Conservation (phyloP, 2,888 invertebrate genomes). For the Ceraclea dissimilis region DNA sequence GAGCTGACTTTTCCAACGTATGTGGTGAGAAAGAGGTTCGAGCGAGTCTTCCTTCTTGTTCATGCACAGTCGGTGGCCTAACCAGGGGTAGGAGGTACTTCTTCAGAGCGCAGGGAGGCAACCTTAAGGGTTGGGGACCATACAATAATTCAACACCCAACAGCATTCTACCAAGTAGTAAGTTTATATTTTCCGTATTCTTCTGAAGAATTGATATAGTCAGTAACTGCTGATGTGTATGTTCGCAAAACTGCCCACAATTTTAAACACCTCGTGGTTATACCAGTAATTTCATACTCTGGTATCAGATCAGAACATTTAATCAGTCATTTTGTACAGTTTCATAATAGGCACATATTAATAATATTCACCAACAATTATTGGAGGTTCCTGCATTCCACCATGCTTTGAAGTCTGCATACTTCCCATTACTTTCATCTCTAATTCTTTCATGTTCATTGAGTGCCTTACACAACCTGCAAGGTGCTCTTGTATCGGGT, state of each 20-base stretch:
- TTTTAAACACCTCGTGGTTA: too few species aligned
- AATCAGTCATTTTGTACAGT: too few species aligned
- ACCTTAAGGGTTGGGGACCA: constrained; percentile 84
- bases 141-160: constrained; percentile 70
- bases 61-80: constrained; percentile 49
- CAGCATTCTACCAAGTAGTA: constrained; percentile 85
- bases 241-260: too few species aligned
- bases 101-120: constrained; percentile 88
- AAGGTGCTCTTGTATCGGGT: constrained; percentile 14
- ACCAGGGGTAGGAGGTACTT: constrained; percentile 82
- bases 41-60: constrained; percentile 20
- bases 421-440: not conserved
- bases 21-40: constrained; percentile 70
- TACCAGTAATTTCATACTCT: too few species aligned
- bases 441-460: constrained; percentile 7
- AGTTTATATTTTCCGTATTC: constrained; percentile 35
- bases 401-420: constrained; percentile 14
- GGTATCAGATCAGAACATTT: too few species aligned
- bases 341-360: too few species aligned
- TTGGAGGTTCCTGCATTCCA: constrained; percentile 10
- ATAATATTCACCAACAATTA: not conserved
- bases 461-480: constrained; percentile 18
- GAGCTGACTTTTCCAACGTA: constrained; percentile 73
- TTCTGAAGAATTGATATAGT: too few species aligned
- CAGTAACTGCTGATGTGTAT: too few species aligned